phyloP scores from a whole-genome alignment of 2,888 invertebrate species.

The Drosophila neutralis region DNA sequence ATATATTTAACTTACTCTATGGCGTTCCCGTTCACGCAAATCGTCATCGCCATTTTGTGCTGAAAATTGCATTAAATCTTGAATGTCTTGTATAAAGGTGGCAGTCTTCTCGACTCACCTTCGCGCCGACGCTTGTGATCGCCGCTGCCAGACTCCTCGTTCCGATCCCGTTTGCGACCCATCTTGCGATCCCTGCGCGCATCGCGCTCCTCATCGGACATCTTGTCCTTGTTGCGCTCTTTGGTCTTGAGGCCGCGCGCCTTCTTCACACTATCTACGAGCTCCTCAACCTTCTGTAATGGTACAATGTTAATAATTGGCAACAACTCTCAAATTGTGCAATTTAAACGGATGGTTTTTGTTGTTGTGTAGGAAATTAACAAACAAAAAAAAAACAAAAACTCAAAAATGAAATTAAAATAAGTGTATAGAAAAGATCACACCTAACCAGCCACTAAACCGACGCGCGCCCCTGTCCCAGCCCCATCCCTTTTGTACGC shows the following conservation, averaged over 20 bases:
- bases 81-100: conserved; percentile 24
- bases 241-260: conserved; percentile 82
- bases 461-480: neutral
- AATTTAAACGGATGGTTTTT: conserved; percentile 1
- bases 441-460: conserved; percentile 12
- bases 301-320: conserved; percentile 52
- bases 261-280: conserved; percentile 84
- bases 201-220: conserved; percentile 92
- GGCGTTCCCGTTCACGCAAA: conserved; percentile 88
- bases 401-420: neutral
- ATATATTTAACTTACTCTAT: conserved; percentile 86
- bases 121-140: conserved; percentile 93
- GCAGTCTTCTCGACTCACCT: conserved; percentile 85
- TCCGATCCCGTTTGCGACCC: conserved; percentile 91
- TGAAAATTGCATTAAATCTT: conserved; percentile 55
- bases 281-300: conserved; percentile 83
- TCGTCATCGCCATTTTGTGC: conserved; percentile 91
- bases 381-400: conserved; percentile 1
- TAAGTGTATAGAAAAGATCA: conserved; percentile 4
- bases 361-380: neutral
- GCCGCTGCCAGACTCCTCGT: conserved; percentile 88
- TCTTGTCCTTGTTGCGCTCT: conserved; percentile 87
- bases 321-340: conserved; percentile 1
- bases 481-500: conserved; percentile 9
- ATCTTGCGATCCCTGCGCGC: conserved; percentile 92